Evolutionary conservation across 2,888 invertebrate genomes (phyloP).

Genomic region (Mythimna loreyi): DNA sequence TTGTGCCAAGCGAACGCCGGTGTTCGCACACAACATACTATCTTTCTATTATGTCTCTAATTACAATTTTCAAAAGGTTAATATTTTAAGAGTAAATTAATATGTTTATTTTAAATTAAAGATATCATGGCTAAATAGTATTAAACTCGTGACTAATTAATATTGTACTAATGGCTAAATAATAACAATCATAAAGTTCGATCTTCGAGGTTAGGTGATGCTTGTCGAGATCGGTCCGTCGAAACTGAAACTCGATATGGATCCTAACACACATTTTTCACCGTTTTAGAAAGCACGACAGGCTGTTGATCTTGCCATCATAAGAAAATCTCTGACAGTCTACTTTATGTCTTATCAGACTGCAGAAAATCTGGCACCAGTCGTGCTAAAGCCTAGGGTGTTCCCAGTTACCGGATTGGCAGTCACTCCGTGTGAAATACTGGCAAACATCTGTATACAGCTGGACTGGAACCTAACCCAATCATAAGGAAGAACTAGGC

Average conservation of each 20-base stretch:
- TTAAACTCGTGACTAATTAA: too few species aligned
- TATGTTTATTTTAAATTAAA: constrained; percentile 1
- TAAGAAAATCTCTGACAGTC: not conserved
- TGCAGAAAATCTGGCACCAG: not conserved
- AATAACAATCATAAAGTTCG: not conserved
- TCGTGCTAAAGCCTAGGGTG: not conserved
- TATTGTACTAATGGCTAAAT: not conserved
- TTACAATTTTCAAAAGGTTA: too few species aligned
- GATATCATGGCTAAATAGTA: not conserved
- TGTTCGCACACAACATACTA: too few species aligned
- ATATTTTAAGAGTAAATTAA: too few species aligned
- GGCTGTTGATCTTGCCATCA: not conserved
- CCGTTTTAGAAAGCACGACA: not conserved
- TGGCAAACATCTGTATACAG: not conserved
- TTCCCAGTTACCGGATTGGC: not conserved
- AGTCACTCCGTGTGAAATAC: not conserved
- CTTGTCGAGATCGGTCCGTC: not conserved
- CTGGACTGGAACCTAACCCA: not conserved
- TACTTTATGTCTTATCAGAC: too few species aligned
- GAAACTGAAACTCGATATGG: too few species aligned
- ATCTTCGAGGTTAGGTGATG: not conserved
- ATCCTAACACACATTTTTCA: not conserved
- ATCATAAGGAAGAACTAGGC: not conserved
- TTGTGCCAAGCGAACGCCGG: too few species aligned
- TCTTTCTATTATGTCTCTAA: too few species aligned